Evolutionary conservation across 2,797 vertebrate genomes (phyloP).

Genomic region (Gymnothorax reevesii): DNA sequence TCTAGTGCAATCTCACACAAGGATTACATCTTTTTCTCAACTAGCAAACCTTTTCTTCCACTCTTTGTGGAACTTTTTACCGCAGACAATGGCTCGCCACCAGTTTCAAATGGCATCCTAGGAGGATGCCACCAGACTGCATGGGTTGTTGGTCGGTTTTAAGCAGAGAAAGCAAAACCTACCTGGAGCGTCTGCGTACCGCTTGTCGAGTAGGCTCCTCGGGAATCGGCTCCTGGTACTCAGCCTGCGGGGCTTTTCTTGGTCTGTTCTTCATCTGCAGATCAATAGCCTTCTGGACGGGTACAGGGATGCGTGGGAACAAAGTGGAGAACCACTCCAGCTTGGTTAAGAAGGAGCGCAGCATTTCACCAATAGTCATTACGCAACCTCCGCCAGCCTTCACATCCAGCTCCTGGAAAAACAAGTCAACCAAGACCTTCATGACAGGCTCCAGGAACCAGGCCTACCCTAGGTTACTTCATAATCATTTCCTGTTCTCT

Average conservation of each 20-base stretch:
- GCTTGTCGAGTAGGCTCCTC: conserved; percentile 76
- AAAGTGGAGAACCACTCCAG: conserved; percentile 99
- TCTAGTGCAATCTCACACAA: neutral
- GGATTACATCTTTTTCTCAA: neutral
- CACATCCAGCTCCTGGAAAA: conserved; percentile 95
- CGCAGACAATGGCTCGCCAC: neutral
- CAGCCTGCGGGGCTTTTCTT: conserved; percentile 85
- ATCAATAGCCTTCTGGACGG: conserved; percentile 96
- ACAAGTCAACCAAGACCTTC: conserved; percentile 39
- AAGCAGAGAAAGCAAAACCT: conserved; percentile 16
- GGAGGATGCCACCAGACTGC: neutral
- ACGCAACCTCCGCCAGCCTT: conserved; percentile 97
- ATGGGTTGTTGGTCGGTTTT: neutral
- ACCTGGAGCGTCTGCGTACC: conserved; percentile 90
- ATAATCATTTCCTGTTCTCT: neutral
- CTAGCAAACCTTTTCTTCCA: neutral
- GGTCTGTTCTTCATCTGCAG: conserved; percentile 95
- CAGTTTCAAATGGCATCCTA: neutral
- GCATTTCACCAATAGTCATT: conserved; percentile 98
- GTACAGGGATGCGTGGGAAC: conserved; percentile 97
- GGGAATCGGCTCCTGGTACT: conserved; percentile 78
- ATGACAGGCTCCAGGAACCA: conserved; percentile 6
- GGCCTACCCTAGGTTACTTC: neutral
- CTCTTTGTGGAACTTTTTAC: neutral
- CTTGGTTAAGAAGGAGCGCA: conserved; percentile 97